Evolutionary conservation across 2,113 vertebrate genomes (phyloP), one percentile per base, ranked within the genome.

Genomic region (Hystrix brachyura): DNA sequence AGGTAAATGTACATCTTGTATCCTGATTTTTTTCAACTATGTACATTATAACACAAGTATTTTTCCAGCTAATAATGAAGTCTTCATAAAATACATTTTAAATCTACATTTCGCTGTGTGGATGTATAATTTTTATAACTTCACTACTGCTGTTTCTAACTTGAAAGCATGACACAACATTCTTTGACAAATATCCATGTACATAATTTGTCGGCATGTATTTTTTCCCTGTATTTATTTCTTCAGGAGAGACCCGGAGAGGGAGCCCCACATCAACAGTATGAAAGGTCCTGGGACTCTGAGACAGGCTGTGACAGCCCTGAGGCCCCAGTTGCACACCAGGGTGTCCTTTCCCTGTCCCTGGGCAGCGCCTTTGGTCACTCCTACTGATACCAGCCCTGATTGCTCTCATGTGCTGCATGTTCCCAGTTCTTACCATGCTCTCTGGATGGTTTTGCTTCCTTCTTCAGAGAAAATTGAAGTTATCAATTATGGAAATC

Each of bases 1-100:
- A 96, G 38, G 67, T 80, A 96, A 80, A 81, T 43, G 53, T 10
- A 88, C 12, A 87, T 90, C 94, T 48, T 95, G 53, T 80, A 64
- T 67, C 38, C 19, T 27, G 2, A 43, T 80, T 81, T 82, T 76
- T 81, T 89, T 81, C 71, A 92, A 51, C 74, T 92, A 76, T 32
- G 51, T 48, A 76, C 51, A 67, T 65, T 53, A 43, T 90, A 90
- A 80, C 51, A 55, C 17, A 87, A 76, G 59, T 85, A 51, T 91
- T 25, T 87, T 64, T 65, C 53, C 38, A 29, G 12, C 67, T 67
- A 53, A 90, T 65, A 86, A 53, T 38, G 25, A 83, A 64, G 57
- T 94, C 65, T 95, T 87, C 15, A 21, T 67, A 87, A 87, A 88
- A 43, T 60, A 53, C 65, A 51, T 90, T 84, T 83, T 95, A 80